Evolutionary conservation across 2,888 invertebrate genomes (phyloP).

Genomic region (Acrobasis consociella): DNA sequence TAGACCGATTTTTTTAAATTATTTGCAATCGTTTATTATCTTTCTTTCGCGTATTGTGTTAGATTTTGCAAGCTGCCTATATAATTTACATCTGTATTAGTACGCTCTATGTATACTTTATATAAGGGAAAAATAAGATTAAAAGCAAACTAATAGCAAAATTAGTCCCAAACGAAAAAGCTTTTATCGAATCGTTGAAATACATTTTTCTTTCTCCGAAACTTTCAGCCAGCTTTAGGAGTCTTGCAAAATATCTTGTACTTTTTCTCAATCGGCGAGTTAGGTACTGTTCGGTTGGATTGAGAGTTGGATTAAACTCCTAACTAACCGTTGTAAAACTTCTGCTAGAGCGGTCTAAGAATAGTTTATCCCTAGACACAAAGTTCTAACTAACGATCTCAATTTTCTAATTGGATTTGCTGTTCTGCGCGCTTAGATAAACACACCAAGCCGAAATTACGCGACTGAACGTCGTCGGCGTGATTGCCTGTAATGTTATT

Average conservation of each 20-base stretch:
- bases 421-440: constrained; percentile 28
- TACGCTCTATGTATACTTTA: too few species aligned
- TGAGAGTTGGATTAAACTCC: constrained; percentile 17
- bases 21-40: too few species aligned
- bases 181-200: too few species aligned
- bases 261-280: not conserved
- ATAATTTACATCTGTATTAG: too few species aligned
- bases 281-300: not conserved
- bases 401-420: constrained; percentile 35
- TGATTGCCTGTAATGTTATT: too few species aligned
- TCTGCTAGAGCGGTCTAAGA: constrained; percentile 9
- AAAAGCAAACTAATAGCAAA: too few species aligned
- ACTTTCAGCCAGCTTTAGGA: not conserved
- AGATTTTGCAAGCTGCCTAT: too few species aligned
- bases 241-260: not conserved
- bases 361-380: constrained; percentile 25
- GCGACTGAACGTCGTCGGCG: too few species aligned
- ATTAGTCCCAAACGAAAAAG: too few species aligned
- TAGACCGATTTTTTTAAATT: too few species aligned
- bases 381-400: constrained; percentile 31
- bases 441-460: not conserved
- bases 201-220: not conserved
- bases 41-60: too few species aligned
- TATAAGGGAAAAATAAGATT: too few species aligned
- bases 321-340: constrained; percentile 23